Evolutionary conservation across 2,888 invertebrate genomes (phyloP).

Genomic region (Agrilus mali): DNA sequence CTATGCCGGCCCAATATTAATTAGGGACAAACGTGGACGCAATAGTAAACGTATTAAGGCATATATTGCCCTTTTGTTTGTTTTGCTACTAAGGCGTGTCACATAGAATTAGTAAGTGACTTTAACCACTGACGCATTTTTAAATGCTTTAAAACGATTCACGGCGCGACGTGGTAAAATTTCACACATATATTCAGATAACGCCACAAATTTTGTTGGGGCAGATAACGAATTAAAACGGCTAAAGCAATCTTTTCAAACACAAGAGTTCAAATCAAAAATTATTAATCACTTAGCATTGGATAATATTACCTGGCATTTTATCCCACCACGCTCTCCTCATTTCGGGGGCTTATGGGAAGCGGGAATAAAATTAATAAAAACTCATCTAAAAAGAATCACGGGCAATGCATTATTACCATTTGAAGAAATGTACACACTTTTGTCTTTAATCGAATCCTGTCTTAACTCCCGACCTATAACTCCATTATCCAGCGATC

Average conservation of each 20-base stretch:
- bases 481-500: constrained; percentile 12
- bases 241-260: too few relatives aligned
- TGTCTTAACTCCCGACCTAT: constrained; percentile 20
- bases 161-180: constrained; percentile 9
- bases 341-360: constrained; percentile 22
- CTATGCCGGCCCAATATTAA: constrained; percentile 18
- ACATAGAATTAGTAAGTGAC: constrained; percentile 12
- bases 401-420: constrained; percentile 12
- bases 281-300: too few relatives aligned
- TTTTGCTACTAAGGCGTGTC: constrained; percentile 17
- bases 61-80: constrained; percentile 15
- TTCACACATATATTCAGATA: constrained; percentile 9
- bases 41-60: constrained; percentile 7
- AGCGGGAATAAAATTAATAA: constrained; percentile 17
- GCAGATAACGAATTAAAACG: constrained; percentile 8
- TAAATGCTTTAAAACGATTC: constrained; percentile 11
- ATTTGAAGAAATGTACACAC: constrained; percentile 18
- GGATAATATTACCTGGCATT: too few relatives aligned
- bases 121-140: constrained; percentile 11
- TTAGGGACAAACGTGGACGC: constrained; percentile 12
- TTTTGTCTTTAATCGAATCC: constrained; percentile 18
- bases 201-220: constrained; percentile 12
- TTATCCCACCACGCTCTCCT: not conserved
- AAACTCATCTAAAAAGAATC: constrained; percentile 15
- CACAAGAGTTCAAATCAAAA: too few relatives aligned